Evolutionary conservation across 1,140 invertebrate species (phyloP), one percentile per base, ranked within the genome.

Genomic region (Centruroides sculpturatus): DNA sequence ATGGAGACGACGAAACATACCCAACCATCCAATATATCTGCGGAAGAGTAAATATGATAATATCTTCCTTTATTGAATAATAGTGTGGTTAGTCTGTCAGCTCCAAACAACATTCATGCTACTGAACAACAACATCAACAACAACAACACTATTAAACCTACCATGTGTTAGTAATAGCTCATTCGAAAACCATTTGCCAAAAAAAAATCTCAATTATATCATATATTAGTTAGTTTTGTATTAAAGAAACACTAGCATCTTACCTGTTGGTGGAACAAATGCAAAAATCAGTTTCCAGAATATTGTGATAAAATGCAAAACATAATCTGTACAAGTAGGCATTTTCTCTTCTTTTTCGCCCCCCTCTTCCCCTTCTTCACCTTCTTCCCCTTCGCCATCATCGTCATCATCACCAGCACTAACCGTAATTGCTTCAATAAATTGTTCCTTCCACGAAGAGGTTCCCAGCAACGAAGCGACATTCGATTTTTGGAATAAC

Each of bases 361-460:
- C 62, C 11, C 8, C 34, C 35, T 60, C 62, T n/a, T 59, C 63
- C n/a, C 56, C 63, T 48, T 60, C 55, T 23, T 59, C 61, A 4
- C 54, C 65, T 56, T 57, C 5, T 41, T 63, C 62, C 52, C 62
- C 5, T 41, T 63, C 62, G 12, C 53, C 56, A 9, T 54, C 56
- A 49, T 52, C 55, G 10, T 61, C 61, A n/a, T 59, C 61, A 35
- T 62, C 60, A 13, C 62, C 66, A 13, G 91, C 81, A 69, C 85
- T 92, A 34, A 98, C 92, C 6, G 90, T 94, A 59, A 98, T 76
- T 7, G 94, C 95, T 76, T 97, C 94, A 66, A 89, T 80, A 72
- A 98, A 98, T 76, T 98, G 95, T 73, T 98, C 95, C 75, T 87
- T 92, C 95, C 95, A 99, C 0, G 92, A 93, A 10, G 90, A 93